Evolutionary conservation across 2,888 invertebrate species (phyloP).

Genomic region (Molorchus minor): DNA sequence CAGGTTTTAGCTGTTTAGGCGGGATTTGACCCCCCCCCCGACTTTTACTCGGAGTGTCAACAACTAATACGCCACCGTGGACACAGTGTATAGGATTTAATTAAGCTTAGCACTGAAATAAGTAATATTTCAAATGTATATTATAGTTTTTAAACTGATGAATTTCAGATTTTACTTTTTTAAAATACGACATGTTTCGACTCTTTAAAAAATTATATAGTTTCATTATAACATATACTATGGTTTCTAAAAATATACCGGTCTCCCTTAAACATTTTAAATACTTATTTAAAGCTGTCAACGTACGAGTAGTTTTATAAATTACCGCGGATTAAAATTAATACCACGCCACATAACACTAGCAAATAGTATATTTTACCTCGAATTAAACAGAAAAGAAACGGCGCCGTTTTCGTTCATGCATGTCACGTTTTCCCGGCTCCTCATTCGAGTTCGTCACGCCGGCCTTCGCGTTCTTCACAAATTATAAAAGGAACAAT

Average conservation of each 20-base stretch:
- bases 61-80: too few relatives aligned
- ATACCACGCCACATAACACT: not conserved
- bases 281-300: conserved; percentile 1
- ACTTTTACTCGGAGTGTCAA: too few relatives aligned
- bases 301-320: conserved; percentile 3
- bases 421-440: conserved; percentile 4
- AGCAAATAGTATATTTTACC: conserved; percentile 4
- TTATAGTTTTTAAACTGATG: too few relatives aligned
- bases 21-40: too few relatives aligned
- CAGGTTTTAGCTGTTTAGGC: too few relatives aligned
- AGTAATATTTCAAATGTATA: too few relatives aligned
- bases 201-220: too few relatives aligned
- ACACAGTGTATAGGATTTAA: too few relatives aligned
- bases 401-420: not conserved
- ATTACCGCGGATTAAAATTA: conserved; percentile 16
- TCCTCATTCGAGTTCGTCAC: conserved; percentile 1
- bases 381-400: not conserved
- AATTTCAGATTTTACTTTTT: too few relatives aligned
- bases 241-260: not conserved
- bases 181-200: too few relatives aligned
- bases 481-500: conserved; percentile 2
- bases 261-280: not conserved
- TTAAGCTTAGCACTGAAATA: too few relatives aligned
- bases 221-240: too few relatives aligned
- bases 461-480: conserved; percentile 12